Base-by-base conservation (phyloP, 2,888 invertebrate genomes). In the Bombylius discolor region DNA sequence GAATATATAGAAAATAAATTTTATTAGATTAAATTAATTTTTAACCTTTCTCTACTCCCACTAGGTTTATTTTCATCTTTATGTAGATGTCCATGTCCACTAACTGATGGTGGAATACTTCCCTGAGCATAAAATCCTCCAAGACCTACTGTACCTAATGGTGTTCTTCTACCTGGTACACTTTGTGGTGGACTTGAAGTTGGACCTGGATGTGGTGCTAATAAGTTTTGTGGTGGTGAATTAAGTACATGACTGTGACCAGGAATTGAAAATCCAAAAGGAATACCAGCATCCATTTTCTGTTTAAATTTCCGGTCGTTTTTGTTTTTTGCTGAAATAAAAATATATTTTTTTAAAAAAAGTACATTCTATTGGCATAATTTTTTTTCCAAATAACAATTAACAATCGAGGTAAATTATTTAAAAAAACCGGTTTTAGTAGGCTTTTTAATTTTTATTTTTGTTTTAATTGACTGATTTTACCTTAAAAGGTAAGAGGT, bases 101-200 rank as follows among this genome's bases (percentile, higher is more conserved):
- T 36, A 45, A 77, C 75, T 61, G 77, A 76, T 69, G 79, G 77
- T 42, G 39, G 39, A 7, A 48, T 31, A 53, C 79, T 79, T 59
- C 78, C 78, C 69, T 87, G 88, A 71, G 89, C 89, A 74, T 89
- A 90, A 74, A 89, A 90, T n/a, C 89, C 89, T 33, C 90, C 88
- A 36, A 91, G 77, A 14, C 89, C 89, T 33, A 91, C 89, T 7
- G 89, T 84, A 12, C 90, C 88, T 55, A 91, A 74, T 34, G 90
- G 90, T 44, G 90, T 91, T 65, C 90, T 66, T n/a, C 74, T 74
- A 3, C 82, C 82, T 44, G 81, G 81, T 59, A 82, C 82, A 64
- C 81, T 81, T 66, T 81, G 81, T 58, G 81, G 71, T 48, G 73
- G 73, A 62, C 73, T 73, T 13, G 58, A 53, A 39, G 72, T 68